Conservation (phyloP, 2,113 vertebrate species). For the Eublepharis macularius region DNA sequence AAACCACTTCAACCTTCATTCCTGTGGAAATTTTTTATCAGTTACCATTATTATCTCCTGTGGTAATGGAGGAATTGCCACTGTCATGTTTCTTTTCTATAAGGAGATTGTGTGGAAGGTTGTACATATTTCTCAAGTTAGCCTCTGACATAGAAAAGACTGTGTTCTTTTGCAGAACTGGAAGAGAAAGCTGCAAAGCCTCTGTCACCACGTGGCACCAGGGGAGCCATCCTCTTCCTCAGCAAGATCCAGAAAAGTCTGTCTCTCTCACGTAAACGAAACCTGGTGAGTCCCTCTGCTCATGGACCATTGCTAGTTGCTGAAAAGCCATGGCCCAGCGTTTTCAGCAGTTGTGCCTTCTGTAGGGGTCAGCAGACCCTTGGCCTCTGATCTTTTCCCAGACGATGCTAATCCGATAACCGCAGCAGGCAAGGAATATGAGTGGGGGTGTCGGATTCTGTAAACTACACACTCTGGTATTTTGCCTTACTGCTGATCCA, state of each 20-base stretch:
- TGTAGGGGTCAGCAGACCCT: neutral
- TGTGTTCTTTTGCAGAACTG: conserved; percentile 55
- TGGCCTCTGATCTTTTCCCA: neutral
- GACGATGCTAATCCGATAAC: neutral
- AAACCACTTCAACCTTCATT: neutral
- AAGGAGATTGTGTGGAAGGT: neutral
- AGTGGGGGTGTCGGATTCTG: neutral
- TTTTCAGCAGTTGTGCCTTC: neutral
- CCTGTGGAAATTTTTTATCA: neutral
- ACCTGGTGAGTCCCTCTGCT: conserved; percentile 53
- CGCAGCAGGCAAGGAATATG: neutral
- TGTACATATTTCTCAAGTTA: neutral
- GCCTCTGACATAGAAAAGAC: neutral
- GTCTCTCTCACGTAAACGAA: conserved; percentile 72
- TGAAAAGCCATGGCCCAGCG: neutral
- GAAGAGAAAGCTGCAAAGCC: conserved; percentile 56
- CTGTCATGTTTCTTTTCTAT: neutral
- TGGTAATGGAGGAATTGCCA: neutral
- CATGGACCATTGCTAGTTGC: neutral
- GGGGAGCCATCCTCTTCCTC: conserved; percentile 86
- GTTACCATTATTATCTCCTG: neutral
- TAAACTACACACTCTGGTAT: neutral
- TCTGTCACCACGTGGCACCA: conserved; percentile 56
- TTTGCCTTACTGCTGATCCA: neutral
- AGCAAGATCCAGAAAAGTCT: conserved; percentile 89